Conservation (phyloP, 1,140 invertebrate genomes). For the Cataglyphis hispanica region DNA sequence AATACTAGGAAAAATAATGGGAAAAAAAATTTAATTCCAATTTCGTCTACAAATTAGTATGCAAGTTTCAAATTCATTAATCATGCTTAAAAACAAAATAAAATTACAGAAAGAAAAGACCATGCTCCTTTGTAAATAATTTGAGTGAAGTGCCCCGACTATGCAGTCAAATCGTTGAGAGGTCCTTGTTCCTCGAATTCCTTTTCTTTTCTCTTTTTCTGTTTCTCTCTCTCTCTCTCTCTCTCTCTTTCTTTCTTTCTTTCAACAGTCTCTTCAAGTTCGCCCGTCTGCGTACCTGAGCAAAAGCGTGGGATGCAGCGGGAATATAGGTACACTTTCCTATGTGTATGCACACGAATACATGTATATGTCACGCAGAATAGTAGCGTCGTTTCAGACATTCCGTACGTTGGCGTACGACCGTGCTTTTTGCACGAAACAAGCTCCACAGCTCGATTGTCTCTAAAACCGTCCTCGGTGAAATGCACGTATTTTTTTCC, state of each 20-base stretch:
- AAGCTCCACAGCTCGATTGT: constrained; percentile 74
- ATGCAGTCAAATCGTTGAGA: constrained; percentile 56
- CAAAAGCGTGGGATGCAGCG: background rate
- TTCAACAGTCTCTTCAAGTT: constrained; percentile 8
- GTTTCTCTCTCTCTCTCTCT: constrained; percentile 59
- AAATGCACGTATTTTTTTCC: constrained; percentile 73
- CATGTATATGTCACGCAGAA: background rate
- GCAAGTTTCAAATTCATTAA: constrained; percentile 2
- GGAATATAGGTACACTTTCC: constrained; percentile 19
- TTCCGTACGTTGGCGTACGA: constrained; percentile 22
- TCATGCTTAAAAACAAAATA: constrained; percentile 22
- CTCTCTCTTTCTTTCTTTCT: constrained; percentile 51
- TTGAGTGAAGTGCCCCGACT: constrained; percentile 50
- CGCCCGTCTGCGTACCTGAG: constrained; percentile 41
- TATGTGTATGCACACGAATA: background rate
- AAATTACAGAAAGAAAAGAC: background rate
- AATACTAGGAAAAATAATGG: constrained; percentile 32
- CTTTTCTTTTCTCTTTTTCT: constrained; percentile 63
- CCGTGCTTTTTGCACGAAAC: constrained; percentile 55
- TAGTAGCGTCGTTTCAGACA: constrained; percentile 28
- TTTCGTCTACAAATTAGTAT: background rate
- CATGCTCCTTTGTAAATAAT: constrained; percentile 59
- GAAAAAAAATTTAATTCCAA: constrained; percentile 1
- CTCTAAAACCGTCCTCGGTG: constrained; percentile 72
- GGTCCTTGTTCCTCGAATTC: constrained; percentile 34